Evolutionary conservation across 2,797 vertebrate genomes (phyloP).

Genomic region (Protonibea diacanthus): DNA sequence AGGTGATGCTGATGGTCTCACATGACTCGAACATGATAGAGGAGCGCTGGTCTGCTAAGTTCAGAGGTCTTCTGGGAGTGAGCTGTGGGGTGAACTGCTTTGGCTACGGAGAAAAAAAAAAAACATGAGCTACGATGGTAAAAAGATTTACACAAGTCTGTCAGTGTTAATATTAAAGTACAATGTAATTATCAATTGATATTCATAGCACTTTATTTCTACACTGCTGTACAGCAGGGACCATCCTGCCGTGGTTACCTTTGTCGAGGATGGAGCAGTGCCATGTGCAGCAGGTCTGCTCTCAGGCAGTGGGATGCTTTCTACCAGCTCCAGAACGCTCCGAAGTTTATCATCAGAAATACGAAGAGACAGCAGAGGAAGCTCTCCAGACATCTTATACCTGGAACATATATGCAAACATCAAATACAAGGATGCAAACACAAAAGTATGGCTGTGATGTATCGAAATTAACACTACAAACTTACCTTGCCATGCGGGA

Average conservation of each 20-base stretch:
- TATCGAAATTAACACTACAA: not conserved
- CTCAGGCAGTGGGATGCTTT: constrained; percentile 94
- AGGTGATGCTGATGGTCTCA: constrained; percentile 84
- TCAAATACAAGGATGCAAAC: constrained; percentile 4
- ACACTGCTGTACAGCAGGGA: not conserved
- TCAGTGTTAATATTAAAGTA: constrained; percentile 2
- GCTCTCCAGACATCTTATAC: constrained; percentile 93
- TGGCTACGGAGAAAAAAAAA: constrained; percentile 61
- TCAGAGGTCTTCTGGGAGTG: constrained; percentile 83
- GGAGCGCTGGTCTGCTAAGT: constrained; percentile 86
- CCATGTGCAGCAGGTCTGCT: constrained; percentile 76
- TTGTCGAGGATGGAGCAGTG: constrained; percentile 71
- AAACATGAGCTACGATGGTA: not conserved
- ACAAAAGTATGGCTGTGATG: not conserved
- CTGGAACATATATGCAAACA: constrained; percentile 78
- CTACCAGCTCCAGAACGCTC: constrained; percentile 90
- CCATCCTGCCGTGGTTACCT: constrained; percentile 76
- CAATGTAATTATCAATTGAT: not conserved
- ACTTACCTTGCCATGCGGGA: constrained; percentile 95
- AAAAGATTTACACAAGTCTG: not conserved
- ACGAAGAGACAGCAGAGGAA: constrained; percentile 92
- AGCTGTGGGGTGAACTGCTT: constrained; percentile 85
- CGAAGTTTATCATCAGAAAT: constrained; percentile 94
- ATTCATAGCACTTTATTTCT: not conserved
- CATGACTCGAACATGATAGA: constrained; percentile 91